These are phyloP conservation scores for Halesus radiatus DNA, from an alignment of 1,140 invertebrate genomes.

Conservation along the genomic window DNA sequence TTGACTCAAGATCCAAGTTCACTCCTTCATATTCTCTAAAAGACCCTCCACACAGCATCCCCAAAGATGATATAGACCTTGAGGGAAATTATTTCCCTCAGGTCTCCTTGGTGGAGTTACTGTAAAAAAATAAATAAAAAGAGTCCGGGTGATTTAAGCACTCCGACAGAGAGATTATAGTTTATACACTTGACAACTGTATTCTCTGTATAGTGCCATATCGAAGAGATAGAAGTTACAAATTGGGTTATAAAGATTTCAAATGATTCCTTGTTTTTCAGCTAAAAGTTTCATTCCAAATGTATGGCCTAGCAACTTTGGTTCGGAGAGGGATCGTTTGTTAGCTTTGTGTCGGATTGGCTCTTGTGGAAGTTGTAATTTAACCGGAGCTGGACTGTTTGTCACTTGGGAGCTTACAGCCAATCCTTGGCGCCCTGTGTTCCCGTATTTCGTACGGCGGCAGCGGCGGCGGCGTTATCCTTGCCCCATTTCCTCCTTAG, in stretches of 20 bases:
- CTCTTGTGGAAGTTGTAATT: slow-evolving; percentile 49
- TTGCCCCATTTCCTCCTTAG: too few relatives aligned
- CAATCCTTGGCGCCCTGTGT: slow-evolving; percentile 30
- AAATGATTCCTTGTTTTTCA: slow-evolving; percentile 35
- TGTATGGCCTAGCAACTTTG: slow-evolving; percentile 40
- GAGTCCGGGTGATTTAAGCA: too few relatives aligned
- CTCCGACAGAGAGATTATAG: too few relatives aligned
- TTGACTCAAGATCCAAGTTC: too few relatives aligned
- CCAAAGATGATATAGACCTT: too few relatives aligned
- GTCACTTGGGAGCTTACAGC: slow-evolving; percentile 45
- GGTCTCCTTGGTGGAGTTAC: too few relatives aligned
- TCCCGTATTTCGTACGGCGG: slow-evolving; percentile 23
- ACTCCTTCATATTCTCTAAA: too few relatives aligned
- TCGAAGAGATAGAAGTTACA: slow-evolving; percentile 1
- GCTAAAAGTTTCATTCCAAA: slow-evolving; percentile 34
- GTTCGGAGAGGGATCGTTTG: slow-evolving; percentile 45
- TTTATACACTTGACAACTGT: too few relatives aligned
- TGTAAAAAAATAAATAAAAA: too few relatives aligned
- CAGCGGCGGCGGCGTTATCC: too few relatives aligned
- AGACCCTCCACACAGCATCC: too few relatives aligned
- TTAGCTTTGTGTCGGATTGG: slow-evolving; percentile 49
- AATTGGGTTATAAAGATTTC: slow-evolving; percentile 40
- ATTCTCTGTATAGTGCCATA: background rate
- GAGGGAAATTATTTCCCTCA: too few relatives aligned
- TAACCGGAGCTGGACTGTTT: slow-evolving; percentile 45